Percentiles rank a stretch among this genome's conserved stretches.
phyloP scores from a whole-genome alignment of 2,113 vertebrate genomes.

The Zootoca vivipara region DNA sequence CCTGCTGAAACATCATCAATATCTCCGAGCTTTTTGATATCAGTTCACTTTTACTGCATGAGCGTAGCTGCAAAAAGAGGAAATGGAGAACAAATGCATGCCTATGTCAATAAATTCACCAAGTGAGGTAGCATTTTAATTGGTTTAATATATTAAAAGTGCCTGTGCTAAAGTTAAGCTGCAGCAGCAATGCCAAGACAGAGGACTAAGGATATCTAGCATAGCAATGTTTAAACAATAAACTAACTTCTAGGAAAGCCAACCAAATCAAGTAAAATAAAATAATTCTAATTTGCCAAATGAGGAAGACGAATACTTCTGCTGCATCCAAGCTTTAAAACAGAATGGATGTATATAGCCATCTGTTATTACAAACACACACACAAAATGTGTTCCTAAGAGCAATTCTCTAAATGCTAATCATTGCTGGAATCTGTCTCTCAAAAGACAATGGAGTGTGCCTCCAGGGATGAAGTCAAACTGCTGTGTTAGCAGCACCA shows the following conservation, averaged over 20 bases:
- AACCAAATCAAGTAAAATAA: neutral
- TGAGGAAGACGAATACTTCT: neutral
- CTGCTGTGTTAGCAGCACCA: no score
- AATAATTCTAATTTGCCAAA: neutral
- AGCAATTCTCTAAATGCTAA: no score
- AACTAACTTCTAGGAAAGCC: neutral
- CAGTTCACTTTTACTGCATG: conserved; percentile 97
- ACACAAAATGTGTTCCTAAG: neutral
- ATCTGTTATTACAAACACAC: neutral
- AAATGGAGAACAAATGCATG: neutral
- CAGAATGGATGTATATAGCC: neutral
- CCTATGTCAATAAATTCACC: neutral
- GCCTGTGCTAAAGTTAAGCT: neutral
- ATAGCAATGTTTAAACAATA: neutral
- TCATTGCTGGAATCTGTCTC: no score
- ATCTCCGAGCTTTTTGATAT: conserved; percentile 98
- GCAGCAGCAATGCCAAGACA: neutral
- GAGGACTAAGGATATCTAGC: no score
- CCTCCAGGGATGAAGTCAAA: no score
- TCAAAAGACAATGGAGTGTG: no score
- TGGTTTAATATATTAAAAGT: no score
- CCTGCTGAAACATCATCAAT: conserved; percentile 99
- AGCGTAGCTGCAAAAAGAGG: conserved; percentile 82
- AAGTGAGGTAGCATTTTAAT: neutral
- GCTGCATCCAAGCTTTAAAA: neutral